phyloP scores from a whole-genome alignment of 2,888 invertebrate genomes.

The Scaptomyza tumidula region DNA sequence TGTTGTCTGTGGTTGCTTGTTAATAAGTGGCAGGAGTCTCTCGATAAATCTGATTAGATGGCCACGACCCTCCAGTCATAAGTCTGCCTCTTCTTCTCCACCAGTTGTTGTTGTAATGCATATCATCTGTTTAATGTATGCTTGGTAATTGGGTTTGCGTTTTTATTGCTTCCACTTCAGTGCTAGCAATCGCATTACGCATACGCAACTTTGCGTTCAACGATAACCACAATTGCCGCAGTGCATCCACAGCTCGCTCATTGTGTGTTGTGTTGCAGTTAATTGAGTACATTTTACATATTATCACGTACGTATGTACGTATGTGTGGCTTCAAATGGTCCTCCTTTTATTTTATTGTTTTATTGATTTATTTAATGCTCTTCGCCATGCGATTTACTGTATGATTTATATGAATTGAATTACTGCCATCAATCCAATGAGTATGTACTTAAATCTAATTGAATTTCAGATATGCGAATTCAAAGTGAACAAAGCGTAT shows the following conservation, averaged over 20 bases:
- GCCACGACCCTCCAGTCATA: conserved; percentile 27
- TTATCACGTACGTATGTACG: conserved; percentile 17
- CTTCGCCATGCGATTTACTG: conserved; percentile 19
- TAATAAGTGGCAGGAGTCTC: conserved; percentile 36
- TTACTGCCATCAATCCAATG: conserved; percentile 1
- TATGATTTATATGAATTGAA: conserved; percentile 41
- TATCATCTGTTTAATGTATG: conserved; percentile 52
- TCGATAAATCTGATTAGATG: conserved; percentile 54
- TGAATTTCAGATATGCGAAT: conserved; percentile 87
- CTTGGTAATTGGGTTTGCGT: conserved; percentile 57
- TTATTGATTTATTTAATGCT: conserved; percentile 9
- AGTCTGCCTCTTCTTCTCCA: conserved; percentile 17
- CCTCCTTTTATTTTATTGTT: conserved; percentile 4
- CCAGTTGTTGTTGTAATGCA: conserved; percentile 14
- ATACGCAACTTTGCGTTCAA: conserved; percentile 55
- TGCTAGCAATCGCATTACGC: conserved; percentile 60
- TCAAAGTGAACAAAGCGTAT: conserved; percentile 94
- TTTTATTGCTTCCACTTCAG: conserved; percentile 62
- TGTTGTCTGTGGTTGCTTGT: conserved; percentile 4
- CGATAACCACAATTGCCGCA: conserved; percentile 9
- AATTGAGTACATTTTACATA: conserved; percentile 50
- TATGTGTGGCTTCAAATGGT: neutral
- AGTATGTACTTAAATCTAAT: conserved; percentile 30
- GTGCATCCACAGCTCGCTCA: conserved; percentile 30
- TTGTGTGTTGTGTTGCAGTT: conserved; percentile 25